phyloP scores from a whole-genome alignment of 2,797 vertebrate genomes.

The Emydoidea blandingii region DNA sequence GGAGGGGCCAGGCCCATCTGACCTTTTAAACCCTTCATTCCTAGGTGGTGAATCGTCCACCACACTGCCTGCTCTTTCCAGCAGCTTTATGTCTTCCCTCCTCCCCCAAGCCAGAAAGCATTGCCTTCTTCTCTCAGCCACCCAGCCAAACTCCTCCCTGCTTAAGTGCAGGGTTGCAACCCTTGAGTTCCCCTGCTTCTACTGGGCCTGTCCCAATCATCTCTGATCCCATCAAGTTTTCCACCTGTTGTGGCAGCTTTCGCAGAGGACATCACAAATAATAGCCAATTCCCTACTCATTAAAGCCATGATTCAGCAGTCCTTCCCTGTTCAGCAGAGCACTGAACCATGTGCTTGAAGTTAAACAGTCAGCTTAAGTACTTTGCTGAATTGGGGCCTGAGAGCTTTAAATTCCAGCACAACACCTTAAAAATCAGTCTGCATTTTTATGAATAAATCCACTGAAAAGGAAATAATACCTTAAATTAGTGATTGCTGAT shows the following conservation, averaged over 20 bases:
- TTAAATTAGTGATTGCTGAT: neutral
- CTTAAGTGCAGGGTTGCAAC: too few species aligned
- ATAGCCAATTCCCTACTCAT: neutral
- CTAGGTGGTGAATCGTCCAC: too few species aligned
- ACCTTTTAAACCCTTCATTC: too few species aligned
- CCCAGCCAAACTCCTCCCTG: too few species aligned
- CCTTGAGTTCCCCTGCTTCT: neutral
- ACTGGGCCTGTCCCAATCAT: neutral
- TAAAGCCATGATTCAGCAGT: neutral
- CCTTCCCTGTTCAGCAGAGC: neutral
- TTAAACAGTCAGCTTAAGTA: accelerated
- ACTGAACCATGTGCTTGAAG: accelerated
- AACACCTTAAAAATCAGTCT: neutral
- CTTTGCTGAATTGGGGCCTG: neutral
- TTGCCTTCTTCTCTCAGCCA: too few species aligned
- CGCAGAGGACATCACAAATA: neutral
- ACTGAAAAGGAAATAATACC: neutral
- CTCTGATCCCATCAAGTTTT: neutral
- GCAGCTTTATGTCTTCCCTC: too few species aligned
- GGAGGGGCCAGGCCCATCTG: too few species aligned
- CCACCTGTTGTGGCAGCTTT: neutral
- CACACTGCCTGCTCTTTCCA: too few species aligned
- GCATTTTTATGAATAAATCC: neutral
- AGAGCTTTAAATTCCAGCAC: neutral
- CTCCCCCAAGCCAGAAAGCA: too few species aligned